Evolutionary conservation across 2,797 vertebrate genomes (phyloP).

Genomic region (Gymnothorax reevesii): DNA sequence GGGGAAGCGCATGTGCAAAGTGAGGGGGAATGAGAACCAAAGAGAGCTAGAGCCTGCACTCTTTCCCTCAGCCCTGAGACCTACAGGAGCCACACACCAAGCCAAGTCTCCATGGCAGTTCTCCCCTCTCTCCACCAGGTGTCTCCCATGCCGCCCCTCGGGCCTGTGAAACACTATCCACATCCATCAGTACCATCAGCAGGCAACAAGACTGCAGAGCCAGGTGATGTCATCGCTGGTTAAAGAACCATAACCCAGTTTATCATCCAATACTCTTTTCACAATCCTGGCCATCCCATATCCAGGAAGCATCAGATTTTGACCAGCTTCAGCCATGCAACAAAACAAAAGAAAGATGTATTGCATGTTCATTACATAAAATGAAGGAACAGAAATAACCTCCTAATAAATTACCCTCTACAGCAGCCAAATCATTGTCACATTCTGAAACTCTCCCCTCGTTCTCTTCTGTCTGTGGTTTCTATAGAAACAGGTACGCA

Average conservation of each 20-base stretch:
- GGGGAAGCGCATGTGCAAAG: no score
- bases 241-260: neutral
- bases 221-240: neutral
- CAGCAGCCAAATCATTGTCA: neutral
- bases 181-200: neutral
- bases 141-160: no score
- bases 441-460: neutral
- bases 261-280: neutral
- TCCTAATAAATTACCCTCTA: neutral
- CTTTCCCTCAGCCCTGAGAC: no score
- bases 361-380: neutral
- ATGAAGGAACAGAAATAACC: neutral
- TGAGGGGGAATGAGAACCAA: no score
- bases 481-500: constrained; percentile 15
- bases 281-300: neutral
- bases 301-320: neutral
- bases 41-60: no score
- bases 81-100: no score
- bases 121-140: no score
- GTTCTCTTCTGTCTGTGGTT: neutral
- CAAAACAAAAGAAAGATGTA: neutral
- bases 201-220: neutral
- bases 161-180: no score
- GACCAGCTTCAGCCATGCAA: neutral
- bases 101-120: no score